Evolutionary conservation across 2,888 invertebrate species (phyloP).

Genomic region (Acronicta psi): DNA sequence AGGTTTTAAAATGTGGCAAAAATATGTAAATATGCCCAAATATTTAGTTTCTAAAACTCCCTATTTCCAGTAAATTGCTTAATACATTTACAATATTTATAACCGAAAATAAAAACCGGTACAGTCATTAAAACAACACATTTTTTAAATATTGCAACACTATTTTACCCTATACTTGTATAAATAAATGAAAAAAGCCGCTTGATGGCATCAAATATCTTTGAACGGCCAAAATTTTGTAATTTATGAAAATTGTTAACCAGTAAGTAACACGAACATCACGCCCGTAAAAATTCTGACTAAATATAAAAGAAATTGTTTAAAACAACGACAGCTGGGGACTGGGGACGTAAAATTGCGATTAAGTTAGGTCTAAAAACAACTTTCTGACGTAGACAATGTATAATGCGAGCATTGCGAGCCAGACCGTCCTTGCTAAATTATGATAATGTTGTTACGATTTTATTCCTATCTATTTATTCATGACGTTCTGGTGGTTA

Average conservation of each 20-base stretch:
- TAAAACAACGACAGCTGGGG: conserved; percentile 68
- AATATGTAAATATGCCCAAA: too few relatives aligned
- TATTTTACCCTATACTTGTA: conserved; percentile 22
- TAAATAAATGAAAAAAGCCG: conserved; percentile 11
- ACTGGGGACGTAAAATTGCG: conserved; percentile 56
- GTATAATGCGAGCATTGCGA: conserved; percentile 45
- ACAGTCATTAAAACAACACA: background rate
- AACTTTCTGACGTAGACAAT: conserved; percentile 58
- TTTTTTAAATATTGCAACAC: conserved; percentile 15
- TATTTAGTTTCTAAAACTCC: too few relatives aligned
- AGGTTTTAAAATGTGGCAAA: too few relatives aligned
- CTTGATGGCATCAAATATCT: conserved; percentile 32
- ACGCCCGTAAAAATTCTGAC: conserved; percentile 58
- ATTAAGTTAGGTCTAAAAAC: conserved; percentile 62
- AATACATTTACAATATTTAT: too few relatives aligned
- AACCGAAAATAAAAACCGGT: too few relatives aligned
- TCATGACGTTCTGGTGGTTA: background rate
- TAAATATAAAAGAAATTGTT: conserved; percentile 69
- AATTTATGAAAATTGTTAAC: conserved; percentile 58
- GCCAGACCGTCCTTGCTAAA: conserved; percentile 34
- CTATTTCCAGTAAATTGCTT: too few relatives aligned
- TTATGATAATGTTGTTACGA: conserved; percentile 39
- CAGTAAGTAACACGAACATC: conserved; percentile 54
- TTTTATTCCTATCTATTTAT: conserved; percentile 14
- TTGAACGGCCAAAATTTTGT: conserved; percentile 35